Base-by-base conservation (phyloP, 2,888 invertebrate genomes). In the Aethes cnicana region DNA sequence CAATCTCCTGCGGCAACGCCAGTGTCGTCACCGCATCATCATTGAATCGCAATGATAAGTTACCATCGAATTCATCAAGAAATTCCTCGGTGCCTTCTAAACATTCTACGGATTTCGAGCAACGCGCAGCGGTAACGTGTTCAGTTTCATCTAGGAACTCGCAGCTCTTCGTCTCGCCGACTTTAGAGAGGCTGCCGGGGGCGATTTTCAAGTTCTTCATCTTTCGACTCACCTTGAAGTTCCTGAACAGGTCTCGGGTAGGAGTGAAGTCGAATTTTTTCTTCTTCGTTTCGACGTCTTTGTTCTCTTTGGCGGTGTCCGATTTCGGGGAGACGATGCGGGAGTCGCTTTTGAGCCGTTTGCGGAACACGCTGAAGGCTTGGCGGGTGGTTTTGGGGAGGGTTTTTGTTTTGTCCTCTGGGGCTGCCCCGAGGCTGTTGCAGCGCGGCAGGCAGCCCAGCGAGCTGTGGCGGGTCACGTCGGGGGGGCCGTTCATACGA, bases 181-280 rank as follows among this genome's bases (percentile, higher is more conserved):
- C 54, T 37, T 85, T 86, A 17, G 67, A 53, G 1, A 85, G 69
- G 4, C 61, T 64, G 2, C 73, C 69, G 14, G 67, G 23, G 0
- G 77, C 66, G 26, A 83, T 80, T 49, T 87, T 88, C 0, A 82
- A 59, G 43, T 78, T 79, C 48, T 84, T 85, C 81, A 81, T 82
- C 55, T 86, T 87, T 44, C 83, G 73, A 39, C 81, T 80, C 30
- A 84, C 86, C 55, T 82, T 82, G 72, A 88, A 89, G 59, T 82
- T 90, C 57, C 81, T 86, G 72, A 90, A 88, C 23, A 90, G 82
- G 58, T 89, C 86, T 0, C 82, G 72, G 0, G 87, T 77, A 1
- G 90, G 89, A 0, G 90, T 76, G 73, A 90, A 86, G 69, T 90
- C 90, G 68, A 90, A 90, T 33, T 80, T 80, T 62, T 90, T 90